These are phyloP conservation scores for Melangyna quadrimaculata DNA, from an alignment of 2,888 invertebrate species.

Conservation along the genomic window DNA sequence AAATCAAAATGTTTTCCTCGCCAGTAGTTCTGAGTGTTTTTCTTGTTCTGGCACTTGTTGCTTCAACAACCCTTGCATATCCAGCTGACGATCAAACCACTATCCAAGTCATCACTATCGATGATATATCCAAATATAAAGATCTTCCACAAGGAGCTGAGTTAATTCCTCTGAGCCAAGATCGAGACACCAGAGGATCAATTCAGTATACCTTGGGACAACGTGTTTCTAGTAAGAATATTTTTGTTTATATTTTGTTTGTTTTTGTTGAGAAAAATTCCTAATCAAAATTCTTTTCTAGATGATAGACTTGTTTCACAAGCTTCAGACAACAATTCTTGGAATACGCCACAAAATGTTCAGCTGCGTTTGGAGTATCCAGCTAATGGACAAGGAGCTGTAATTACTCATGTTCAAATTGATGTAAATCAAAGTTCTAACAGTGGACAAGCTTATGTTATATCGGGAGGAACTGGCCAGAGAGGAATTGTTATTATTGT, in stretches of 20 bases:
- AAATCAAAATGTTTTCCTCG: not conserved
- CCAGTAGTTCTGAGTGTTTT: not conserved
- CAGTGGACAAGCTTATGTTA: slow-evolving; percentile 70
- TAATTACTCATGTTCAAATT: slow-evolving; percentile 70
- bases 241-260: not conserved
- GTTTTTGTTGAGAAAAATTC: not conserved
- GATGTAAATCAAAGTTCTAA: slow-evolving; percentile 72
- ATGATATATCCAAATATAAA: not conserved
- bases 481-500: slow-evolving; percentile 65
- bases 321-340: slow-evolving; percentile 41
- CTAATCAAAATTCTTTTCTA: not conserved
- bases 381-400: slow-evolving; percentile 55
- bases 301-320: slow-evolving; percentile 69
- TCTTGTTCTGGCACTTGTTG: not conserved
- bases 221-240: slow-evolving; percentile 11
- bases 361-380: slow-evolving; percentile 71
- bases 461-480: slow-evolving; percentile 73
- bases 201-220: slow-evolving; percentile 5
- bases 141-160: not conserved
- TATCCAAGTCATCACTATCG: not conserved
- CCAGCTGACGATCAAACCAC: not conserved
- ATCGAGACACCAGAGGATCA: not conserved
- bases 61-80: not conserved
- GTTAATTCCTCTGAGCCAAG: not conserved
- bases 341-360: slow-evolving; percentile 60